Evolutionary conservation across 2,888 invertebrate species (phyloP), one percentile per base, ranked within the genome.

Genomic region (Pinctada fucata): DNA sequence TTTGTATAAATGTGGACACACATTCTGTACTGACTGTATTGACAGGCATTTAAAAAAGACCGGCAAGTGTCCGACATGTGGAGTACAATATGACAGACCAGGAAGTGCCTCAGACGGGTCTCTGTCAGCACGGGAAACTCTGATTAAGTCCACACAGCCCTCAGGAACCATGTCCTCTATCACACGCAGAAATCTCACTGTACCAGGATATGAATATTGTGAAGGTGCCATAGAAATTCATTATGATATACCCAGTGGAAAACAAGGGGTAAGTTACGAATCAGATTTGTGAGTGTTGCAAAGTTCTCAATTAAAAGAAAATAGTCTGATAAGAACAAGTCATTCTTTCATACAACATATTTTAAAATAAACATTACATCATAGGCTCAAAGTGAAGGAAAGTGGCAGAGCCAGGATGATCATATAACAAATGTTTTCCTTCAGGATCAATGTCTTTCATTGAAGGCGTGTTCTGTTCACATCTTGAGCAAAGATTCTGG

Each of bases 171-270:
- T 79, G 79, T 64, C 79, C 10, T 67, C 63, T 50, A 67, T 49
- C 31, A 67, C 75, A 1, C 47, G 71, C 3, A 79, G 75, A 51
- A 58, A 66, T 16, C 45, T 75, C 31, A 51, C 49, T 10, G 58
- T 79, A 4, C 76, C 76, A 16, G 79, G 79, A 16, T 79, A 66
- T 67, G 73, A 76, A 47, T 58, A 70, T 48, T 52, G 66, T 66
- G 75, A 75, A 31, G 76, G 76, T 31, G 76, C 79, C 3, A 79
- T 79, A 51, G 73, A 75, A n/a, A 79, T 79, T 3, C 73, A 73
- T 48, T 79, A 74, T 76, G 79, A 79, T 73, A 70, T 79, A 16
- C 73, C 76, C 8, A 31, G 72, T 64, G 79, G 79, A n/a, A 70
- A 64, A 45, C 70, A 74, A 45, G 45, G 50, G 68, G 79, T 79